Evolutionary conservation across 2,797 vertebrate species (phyloP).

Genomic region (Leptatherina wallacei): DNA sequence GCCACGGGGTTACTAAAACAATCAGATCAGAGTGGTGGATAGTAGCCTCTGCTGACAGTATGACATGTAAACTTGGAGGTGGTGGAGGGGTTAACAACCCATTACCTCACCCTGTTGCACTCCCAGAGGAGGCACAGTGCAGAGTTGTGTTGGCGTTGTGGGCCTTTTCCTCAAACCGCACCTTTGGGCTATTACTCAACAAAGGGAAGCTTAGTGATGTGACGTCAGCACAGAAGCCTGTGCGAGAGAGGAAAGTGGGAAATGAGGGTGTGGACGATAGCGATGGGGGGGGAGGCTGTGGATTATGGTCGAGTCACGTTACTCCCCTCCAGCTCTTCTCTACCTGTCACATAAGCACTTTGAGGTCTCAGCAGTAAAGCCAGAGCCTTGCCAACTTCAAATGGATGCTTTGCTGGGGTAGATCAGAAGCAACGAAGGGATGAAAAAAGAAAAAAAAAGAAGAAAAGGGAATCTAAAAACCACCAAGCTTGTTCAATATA

Average conservation of each 20-base stretch:
- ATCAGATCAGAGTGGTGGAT: constrained; percentile 55
- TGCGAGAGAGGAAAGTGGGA: constrained; percentile 31
- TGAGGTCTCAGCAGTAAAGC: constrained; percentile 72
- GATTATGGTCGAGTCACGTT: constrained; percentile 71
- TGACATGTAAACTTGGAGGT: constrained; percentile 39
- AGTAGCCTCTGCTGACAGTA: constrained; percentile 40
- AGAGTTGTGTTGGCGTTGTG: constrained; percentile 26
- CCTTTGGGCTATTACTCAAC: constrained; percentile 67
- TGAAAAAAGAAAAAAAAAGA: constrained; percentile 54
- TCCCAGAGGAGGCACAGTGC: constrained; percentile 35
- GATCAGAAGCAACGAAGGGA: constrained; percentile 68
- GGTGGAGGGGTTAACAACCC: constrained; percentile 61
- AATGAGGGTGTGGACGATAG: constrained; percentile 48
- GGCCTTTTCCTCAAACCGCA: constrained; percentile 49
- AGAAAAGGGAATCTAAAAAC: constrained; percentile 51
- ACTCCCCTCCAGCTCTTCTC: constrained; percentile 68
- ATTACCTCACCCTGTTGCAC: constrained; percentile 60
- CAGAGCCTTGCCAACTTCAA: constrained; percentile 72
- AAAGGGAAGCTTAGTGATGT: constrained; percentile 56
- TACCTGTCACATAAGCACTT: constrained; percentile 76
- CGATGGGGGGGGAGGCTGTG: constrained; percentile 39
- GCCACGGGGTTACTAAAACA: constrained; percentile 66
- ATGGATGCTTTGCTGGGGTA: constrained; percentile 60
- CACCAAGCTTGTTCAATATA: constrained; percentile 33
- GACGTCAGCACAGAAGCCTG: constrained; percentile 55